phyloP scores from a whole-genome alignment of 2,888 invertebrate species.

The Drosophila rubida region DNA sequence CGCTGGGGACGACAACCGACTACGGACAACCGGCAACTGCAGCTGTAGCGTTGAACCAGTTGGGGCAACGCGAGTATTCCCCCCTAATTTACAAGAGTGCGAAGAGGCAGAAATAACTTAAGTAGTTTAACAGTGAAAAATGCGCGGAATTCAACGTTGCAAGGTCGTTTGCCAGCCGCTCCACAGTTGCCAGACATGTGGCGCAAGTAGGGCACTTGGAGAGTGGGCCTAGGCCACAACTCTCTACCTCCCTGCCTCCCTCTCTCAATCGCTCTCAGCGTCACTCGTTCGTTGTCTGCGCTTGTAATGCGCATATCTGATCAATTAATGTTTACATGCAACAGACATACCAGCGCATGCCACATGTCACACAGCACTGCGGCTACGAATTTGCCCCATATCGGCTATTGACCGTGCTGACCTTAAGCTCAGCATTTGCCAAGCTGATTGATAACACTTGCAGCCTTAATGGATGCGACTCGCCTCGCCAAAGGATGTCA shows the following conservation, averaged over 20 bases:
- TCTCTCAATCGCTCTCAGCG: too few species aligned
- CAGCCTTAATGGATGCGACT: constrained; percentile 24
- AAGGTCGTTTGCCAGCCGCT: constrained; percentile 69
- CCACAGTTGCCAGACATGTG: constrained; percentile 2
- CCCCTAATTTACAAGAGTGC: constrained; percentile 74
- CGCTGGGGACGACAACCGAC: constrained; percentile 50
- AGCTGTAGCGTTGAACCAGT: constrained; percentile 47
- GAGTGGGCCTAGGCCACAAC: constrained; percentile 28
- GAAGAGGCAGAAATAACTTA: constrained; percentile 67
- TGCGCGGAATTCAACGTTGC: constrained; percentile 77
- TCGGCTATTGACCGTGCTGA: constrained; percentile 46
- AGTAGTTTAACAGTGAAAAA: constrained; percentile 79
- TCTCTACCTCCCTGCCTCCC: constrained; percentile 5
- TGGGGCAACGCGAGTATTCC: constrained; percentile 34
- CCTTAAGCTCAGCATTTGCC: constrained; percentile 48
- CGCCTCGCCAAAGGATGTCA: background rate
- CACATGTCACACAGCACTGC: constrained; percentile 36
- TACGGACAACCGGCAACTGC: constrained; percentile 15
- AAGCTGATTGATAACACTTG: constrained; percentile 47
- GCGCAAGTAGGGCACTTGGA: constrained; percentile 20
- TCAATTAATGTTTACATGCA: constrained; percentile 72
- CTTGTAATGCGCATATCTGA: constrained; percentile 63
- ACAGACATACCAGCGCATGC: constrained; percentile 54
- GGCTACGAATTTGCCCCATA: too few species aligned
- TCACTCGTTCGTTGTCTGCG: too few species aligned